Evolutionary conservation across 2,888 invertebrate species (phyloP), one percentile per base, ranked within the genome.

Genomic region (Caradrina kadenii): DNA sequence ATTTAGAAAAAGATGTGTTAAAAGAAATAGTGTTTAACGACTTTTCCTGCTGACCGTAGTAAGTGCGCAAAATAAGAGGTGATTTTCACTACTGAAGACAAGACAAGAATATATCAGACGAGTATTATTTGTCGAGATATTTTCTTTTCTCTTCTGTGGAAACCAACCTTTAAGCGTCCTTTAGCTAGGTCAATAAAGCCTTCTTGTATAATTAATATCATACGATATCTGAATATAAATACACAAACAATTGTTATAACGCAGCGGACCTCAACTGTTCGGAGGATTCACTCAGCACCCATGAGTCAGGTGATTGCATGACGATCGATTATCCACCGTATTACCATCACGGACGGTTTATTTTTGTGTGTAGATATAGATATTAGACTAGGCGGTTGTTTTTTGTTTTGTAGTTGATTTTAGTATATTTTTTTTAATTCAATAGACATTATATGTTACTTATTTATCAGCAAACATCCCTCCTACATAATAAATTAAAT

Each of bases 241-340:
- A 78, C 80, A 83, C 54, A 63, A 71, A 58, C 54, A 55, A 84
- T 81, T 91, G 82, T 93, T 93, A 82, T 84, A 89, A 94, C 81
- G 92, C 95, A 97, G 97, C 97, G 93, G 97, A 97, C 96, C 97
- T 97, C 94, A 97, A 97, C 96, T 97, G 97, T 93, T 97, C 97
- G 88, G 97, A 97, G 96, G 97, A 97, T 94, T 97, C 97, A 86
- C 96, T 97, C 94, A 97, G 97, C 95, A 97, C 97, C 84, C 97
- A 97, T 95, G 97, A 97, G 96, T 97, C 97, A 97, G 97, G 97
- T 97, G 97, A 95, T 88, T 93, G 95, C 94, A 95, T 94, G 93
- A 86, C 66, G 87, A 85, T 88, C 86, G 89, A 85, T 85, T 80
- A 81, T 78, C 72, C 77, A 76, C 76, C 83, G 87, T 86, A 82